Base-by-base conservation (phyloP, 2,113 vertebrate species). In the Rhinoptilus africanus region DNA sequence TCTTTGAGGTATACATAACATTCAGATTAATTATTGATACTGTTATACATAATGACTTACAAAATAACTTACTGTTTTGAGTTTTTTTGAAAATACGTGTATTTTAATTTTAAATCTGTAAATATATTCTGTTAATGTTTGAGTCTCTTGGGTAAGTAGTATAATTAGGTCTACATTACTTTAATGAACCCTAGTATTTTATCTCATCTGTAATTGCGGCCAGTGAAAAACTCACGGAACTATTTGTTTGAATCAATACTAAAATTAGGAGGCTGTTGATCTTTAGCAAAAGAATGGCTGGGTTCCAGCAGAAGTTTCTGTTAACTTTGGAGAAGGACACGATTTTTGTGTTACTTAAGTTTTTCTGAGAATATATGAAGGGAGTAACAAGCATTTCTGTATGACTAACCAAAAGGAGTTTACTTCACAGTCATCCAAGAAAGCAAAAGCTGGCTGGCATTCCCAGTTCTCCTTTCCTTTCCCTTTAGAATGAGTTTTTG, bases 401-500 rank as follows among this genome's bases (percentile, higher is more conserved):
- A 18, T 92, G 90, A 90, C 75, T 90, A 89, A 85, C 26, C 14
- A 37, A 85, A 92, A 74, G 30, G 30, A 94, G 67, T 66, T 92
- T 28, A 74, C 22, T 50, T 96, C 72, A 39, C 35, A 80, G 71
- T 73, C 67, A 90, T 90, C 59, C 82, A 51, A 67, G 71, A 94
- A 79, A 88, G 66, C 35, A 89, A 82, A 96, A 79, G 37, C 66
- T 88, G 88, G 69, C 84, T 89, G 56, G 41, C 89, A 82, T 93
- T 96, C 85, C 81, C 62, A 67, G 22, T 86, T 86, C 67, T 96
- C 11, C 75, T 74, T 88, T 93, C 51, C 50, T 74, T 89, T 82
- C 27, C 22, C 81, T 72, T 92, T 91, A 76, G 74, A 92, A 88
- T 37, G 43, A 85, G 22, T 71, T 94, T 90, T 85, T 75, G 50